These are phyloP conservation scores for Leptinotarsa haldemani DNA, from an alignment of 2,888 invertebrate genomes.

Conservation along the genomic window DNA sequence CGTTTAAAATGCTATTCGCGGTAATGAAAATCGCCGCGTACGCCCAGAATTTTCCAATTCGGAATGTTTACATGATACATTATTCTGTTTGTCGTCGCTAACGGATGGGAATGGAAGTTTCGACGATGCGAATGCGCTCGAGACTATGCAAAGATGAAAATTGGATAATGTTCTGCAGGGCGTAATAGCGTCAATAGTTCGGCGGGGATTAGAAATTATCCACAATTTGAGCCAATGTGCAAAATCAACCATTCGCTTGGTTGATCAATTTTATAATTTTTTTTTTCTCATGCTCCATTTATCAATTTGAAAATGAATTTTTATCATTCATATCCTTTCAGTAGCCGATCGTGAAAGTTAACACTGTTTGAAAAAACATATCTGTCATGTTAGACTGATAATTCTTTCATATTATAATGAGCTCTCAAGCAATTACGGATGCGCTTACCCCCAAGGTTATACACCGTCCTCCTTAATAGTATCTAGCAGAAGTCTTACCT, in stretches of 20 bases:
- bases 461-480: too few relatives aligned
- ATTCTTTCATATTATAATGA: too few relatives aligned
- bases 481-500: too few relatives aligned
- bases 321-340: too few relatives aligned
- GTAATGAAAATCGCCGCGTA: not conserved
- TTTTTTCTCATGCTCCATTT: not conserved
- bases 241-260: not conserved
- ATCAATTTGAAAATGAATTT: not conserved
- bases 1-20: constrained; percentile 11
- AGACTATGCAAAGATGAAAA: constrained; percentile 3
- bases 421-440: too few relatives aligned
- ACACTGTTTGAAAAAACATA: too few relatives aligned
- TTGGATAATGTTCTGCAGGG: not conserved
- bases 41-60: constrained; percentile 7
- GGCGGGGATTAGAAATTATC: not conserved
- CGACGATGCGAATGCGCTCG: not conserved
- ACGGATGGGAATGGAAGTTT: not conserved
- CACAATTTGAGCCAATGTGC: not conserved
- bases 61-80: constrained; percentile 19
- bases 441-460: too few relatives aligned
- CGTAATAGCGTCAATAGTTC: not conserved
- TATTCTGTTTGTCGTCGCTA: constrained; percentile 16
- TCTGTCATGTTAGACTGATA: too few relatives aligned
- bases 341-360: too few relatives aligned
- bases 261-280: not conserved